phyloP scores from a whole-genome alignment of 2,797 vertebrate genomes.

The Mormyrops attenuatus region DNA sequence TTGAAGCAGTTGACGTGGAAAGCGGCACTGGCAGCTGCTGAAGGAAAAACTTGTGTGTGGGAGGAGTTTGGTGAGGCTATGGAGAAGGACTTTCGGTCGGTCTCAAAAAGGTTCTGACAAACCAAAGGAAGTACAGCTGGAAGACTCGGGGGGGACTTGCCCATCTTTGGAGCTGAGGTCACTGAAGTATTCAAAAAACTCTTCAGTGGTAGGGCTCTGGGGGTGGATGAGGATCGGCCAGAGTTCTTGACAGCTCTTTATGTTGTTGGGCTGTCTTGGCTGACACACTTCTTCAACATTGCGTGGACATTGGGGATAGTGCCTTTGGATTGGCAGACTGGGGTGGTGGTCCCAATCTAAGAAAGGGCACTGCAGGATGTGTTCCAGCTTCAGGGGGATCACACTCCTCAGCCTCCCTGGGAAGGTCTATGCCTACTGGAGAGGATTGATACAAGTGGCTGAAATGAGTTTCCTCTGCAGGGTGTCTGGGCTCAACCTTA shows the following conservation, averaged over 20 bases:
- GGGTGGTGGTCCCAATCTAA: not conserved
- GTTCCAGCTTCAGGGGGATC: too few relatives aligned
- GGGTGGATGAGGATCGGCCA: not conserved
- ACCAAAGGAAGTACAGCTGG: not conserved
- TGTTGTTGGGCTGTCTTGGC: not conserved
- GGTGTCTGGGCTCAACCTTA: too few relatives aligned
- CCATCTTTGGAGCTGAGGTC: not conserved
- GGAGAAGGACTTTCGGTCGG: not conserved
- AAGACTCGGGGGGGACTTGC: too few relatives aligned
- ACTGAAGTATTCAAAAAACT: not conserved
- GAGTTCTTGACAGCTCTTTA: not conserved
- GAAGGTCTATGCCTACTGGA: too few relatives aligned
- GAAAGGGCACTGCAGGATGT: not conserved
- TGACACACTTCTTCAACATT: too few relatives aligned
- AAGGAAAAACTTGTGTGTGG: not conserved
- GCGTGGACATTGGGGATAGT: not conserved
- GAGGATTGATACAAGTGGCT: too few relatives aligned
- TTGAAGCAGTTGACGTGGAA: not conserved
- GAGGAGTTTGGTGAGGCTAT: not conserved
- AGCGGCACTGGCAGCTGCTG: not conserved
- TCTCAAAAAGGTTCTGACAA: not conserved
- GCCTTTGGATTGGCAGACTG: not conserved
- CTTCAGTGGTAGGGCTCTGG: not conserved
- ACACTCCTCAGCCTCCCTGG: too few relatives aligned
- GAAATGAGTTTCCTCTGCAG: too few relatives aligned